phyloP scores from a whole-genome alignment of 2,797 vertebrate genomes.

The Rhinichthys osculus region DNA sequence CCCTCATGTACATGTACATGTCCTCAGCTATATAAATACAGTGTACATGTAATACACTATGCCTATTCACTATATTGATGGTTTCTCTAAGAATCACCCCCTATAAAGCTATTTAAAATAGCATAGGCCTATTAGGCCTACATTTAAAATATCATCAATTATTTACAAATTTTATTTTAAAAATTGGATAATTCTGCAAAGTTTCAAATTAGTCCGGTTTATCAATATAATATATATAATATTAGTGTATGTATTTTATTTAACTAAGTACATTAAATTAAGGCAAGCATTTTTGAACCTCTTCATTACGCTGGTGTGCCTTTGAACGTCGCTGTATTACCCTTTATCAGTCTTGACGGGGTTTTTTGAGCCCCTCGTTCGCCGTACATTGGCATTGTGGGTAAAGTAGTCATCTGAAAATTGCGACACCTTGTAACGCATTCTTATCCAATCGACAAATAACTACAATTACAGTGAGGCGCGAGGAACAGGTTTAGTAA shows the following conservation, averaged over 20 bases:
- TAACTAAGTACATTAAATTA: not conserved
- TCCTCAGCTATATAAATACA: too few relatives aligned
- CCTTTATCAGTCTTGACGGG: not conserved
- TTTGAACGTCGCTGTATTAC: constrained; percentile 10
- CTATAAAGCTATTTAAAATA: too few relatives aligned
- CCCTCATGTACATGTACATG: too few relatives aligned
- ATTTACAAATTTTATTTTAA: too few relatives aligned
- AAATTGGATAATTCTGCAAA: too few relatives aligned
- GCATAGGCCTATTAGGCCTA: too few relatives aligned
- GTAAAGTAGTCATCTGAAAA: constrained; percentile 55
- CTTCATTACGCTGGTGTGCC: not conserved
- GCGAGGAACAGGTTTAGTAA: constrained; percentile 32
- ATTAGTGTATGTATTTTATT: not conserved
- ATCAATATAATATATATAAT: not conserved
- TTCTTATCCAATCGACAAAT: not conserved
- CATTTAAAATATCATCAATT: too few relatives aligned
- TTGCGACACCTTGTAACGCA: not conserved
- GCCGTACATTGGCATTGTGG: constrained; percentile 45
- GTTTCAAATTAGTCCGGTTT: not conserved
- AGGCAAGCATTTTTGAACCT: not conserved
- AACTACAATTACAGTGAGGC: constrained; percentile 64
- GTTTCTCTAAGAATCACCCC: not conserved
- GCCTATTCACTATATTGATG: too few relatives aligned
- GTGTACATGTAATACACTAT: too few relatives aligned
- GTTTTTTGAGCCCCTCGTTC: not conserved